Conservation (phyloP, 2,113 vertebrate genomes). For the Glaucomys volans region DNA sequence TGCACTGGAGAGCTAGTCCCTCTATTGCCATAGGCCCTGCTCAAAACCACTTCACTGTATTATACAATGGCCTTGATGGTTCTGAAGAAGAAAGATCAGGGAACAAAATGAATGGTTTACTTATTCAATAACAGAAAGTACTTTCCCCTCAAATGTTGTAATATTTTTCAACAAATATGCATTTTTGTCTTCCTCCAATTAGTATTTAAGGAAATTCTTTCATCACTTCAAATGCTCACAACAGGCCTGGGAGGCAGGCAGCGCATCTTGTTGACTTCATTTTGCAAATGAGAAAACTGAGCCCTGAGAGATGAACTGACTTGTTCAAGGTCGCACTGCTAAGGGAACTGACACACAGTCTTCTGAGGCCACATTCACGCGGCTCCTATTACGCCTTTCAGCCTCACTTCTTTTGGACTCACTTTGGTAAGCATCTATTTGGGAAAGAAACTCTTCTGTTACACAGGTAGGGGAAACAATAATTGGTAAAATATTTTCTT, state of each 20-base stretch:
- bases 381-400: neutral
- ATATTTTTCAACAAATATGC: neutral
- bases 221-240: neutral
- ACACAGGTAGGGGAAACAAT: neutral
- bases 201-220: neutral
- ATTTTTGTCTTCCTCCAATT: slow-evolving; percentile 7
- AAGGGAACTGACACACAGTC: neutral
- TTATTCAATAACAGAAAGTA: slow-evolving; percentile 21
- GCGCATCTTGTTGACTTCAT: neutral
- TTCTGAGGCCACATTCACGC: neutral
- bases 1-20: neutral
- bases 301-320: neutral
- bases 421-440: neutral
- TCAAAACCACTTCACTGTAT: neutral
- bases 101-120: slow-evolving; percentile 30
- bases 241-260: neutral
- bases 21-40: neutral
- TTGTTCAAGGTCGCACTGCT: neutral
- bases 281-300: neutral
- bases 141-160: neutral
- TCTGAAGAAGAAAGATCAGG: slow-evolving; percentile 46
- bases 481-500: neutral
- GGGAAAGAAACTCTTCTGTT: neutral
- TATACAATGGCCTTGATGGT: neutral
- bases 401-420: neutral